A percentile compares a stretch with the other conserved stretches of the same genome.
Conservation (phyloP, 1,140 invertebrate species). For the Globodera ellingtonae region DNA sequence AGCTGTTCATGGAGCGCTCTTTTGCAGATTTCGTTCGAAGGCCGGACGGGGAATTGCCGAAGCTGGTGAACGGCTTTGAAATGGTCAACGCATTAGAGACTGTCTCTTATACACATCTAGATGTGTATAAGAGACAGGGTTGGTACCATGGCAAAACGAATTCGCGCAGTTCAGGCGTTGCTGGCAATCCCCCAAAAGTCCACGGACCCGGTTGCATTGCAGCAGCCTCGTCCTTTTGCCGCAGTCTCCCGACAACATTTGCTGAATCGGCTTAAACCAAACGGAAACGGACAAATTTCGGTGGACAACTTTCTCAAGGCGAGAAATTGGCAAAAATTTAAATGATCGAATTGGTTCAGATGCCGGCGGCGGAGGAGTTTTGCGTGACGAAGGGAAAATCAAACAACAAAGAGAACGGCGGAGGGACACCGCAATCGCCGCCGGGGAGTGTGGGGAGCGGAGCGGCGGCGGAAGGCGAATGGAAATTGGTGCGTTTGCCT, state of each 20-base stretch:
- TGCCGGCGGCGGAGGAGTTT: conserved; percentile 42
- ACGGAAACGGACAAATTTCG: conserved; percentile 49
- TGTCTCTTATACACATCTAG: too few relatives aligned
- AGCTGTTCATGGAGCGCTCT: conserved; percentile 62
- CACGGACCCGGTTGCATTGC: conserved; percentile 56
- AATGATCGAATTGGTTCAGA: background rate
- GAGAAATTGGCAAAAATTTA: background rate
- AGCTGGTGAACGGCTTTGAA: conserved; percentile 50
- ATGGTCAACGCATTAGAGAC: conserved; percentile 58
- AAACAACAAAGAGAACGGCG: conserved; percentile 19
- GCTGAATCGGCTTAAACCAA: conserved; percentile 53
- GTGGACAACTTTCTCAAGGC: conserved; percentile 64
- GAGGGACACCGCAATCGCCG: conserved; percentile 11
- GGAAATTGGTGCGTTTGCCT: conserved; percentile 56
- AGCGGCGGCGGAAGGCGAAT: conserved; percentile 54
- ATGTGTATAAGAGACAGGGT: too few relatives aligned
- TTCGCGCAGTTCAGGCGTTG: conserved; percentile 44
- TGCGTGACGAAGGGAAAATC: conserved; percentile 47
- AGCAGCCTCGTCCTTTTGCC: conserved; percentile 54
- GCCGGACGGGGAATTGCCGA: conserved; percentile 58
- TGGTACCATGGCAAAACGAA: background rate
- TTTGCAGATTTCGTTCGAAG: conserved; percentile 59
- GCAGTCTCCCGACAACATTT: conserved; percentile 11
- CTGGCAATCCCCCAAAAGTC: conserved; percentile 64
- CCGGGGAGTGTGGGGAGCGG: background rate